These are phyloP conservation scores for Danaus chrysippus DNA, from an alignment of 2,888 invertebrate genomes.

Conservation along the genomic window DNA sequence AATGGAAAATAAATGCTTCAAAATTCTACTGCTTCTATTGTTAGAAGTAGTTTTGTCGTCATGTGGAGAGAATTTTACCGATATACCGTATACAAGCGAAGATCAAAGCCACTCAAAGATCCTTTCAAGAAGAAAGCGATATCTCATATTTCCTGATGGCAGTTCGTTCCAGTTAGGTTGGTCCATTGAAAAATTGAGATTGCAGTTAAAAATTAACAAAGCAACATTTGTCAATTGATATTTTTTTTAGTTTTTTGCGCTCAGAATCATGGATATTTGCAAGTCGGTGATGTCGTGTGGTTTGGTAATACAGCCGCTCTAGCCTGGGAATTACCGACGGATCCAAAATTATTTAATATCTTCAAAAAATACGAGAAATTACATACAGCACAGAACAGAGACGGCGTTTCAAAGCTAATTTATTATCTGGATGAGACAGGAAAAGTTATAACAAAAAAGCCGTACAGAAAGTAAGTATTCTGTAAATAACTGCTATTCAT, in stretches of 20 bases:
- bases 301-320: conserved; percentile 86
- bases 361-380: conserved; percentile 47
- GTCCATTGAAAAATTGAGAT: conserved; percentile 27
- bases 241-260: conserved; percentile 79
- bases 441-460: conserved; percentile 53
- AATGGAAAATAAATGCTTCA: conserved; percentile 12
- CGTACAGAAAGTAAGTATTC: conserved; percentile 53
- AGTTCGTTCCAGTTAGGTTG: conserved; percentile 80
- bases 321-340: conserved; percentile 87
- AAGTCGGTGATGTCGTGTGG: conserved; percentile 81
- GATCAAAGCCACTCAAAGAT: conserved; percentile 25
- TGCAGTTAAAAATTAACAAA: neutral
- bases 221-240: neutral
- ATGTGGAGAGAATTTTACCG: conserved; percentile 18
- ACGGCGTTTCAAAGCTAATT: conserved; percentile 48
- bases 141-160: conserved; percentile 78
- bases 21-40: conserved; percentile 19
- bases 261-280: conserved; percentile 79
- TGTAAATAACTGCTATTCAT: neutral
- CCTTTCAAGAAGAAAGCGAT: conserved; percentile 75
- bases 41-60: conserved; percentile 20
- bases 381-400: conserved; percentile 39
- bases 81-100: conserved; percentile 8
- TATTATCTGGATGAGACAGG: conserved; percentile 60
- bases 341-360: conserved; percentile 56